These are phyloP conservation scores for Drosophila yooni DNA, from an alignment of 2,888 invertebrate genomes.

Conservation along the genomic window DNA sequence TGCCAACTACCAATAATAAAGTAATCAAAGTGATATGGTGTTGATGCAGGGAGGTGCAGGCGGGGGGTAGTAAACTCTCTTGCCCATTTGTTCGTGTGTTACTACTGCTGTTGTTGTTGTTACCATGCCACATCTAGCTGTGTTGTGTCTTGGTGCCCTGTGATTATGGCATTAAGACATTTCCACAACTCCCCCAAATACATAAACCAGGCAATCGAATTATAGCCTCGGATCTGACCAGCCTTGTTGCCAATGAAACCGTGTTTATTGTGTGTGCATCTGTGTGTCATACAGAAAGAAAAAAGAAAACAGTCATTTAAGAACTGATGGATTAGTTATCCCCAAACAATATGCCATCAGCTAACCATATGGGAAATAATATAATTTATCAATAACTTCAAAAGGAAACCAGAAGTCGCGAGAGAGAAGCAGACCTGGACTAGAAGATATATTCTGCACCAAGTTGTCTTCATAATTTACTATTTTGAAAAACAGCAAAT, in stretches of 20 bases:
- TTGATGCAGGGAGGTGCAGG: conserved; percentile 50
- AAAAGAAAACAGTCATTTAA: conserved; percentile 14
- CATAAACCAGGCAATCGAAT: conserved; percentile 66
- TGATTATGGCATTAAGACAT: conserved; percentile 73
- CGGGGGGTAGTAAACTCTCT: not conserved
- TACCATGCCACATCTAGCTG: conserved; percentile 66
- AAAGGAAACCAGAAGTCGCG: not conserved
- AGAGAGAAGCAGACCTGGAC: too few species aligned
- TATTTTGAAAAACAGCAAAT: not conserved
- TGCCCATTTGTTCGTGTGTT: conserved; percentile 17
- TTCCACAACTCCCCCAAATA: not conserved
- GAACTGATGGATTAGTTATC: conserved; percentile 19
- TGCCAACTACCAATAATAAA: conserved; percentile 77
- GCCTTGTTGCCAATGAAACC: conserved; percentile 42
- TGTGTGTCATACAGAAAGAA: not conserved
- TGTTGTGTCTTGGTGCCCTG: conserved; percentile 29
- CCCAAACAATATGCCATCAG: conserved; percentile 21
- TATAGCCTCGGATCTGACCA: conserved; percentile 40
- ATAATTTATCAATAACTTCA: conserved; percentile 6
- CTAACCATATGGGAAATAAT: conserved; percentile 6
- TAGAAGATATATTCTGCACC: not conserved
- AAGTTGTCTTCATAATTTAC: not conserved
- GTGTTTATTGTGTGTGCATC: conserved; percentile 5
- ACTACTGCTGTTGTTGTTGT: conserved; percentile 34
- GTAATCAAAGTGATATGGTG: conserved; percentile 82